Base-by-base conservation (phyloP, 2,888 invertebrate genomes). In the Oxystoma pomonae region DNA sequence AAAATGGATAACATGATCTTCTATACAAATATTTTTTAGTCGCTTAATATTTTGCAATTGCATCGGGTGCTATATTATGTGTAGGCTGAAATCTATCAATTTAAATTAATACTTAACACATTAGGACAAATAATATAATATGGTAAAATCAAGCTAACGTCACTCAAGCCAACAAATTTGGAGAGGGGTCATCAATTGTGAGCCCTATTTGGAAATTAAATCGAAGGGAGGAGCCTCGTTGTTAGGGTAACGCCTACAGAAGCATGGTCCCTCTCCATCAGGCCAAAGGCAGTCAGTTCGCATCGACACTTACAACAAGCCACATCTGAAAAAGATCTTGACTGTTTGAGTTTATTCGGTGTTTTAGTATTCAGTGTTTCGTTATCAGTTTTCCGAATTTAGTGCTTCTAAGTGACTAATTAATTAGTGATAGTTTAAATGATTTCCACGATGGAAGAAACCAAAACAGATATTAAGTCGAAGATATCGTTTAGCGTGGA, bases 401-500 rank as follows among this genome's bases (percentile, higher is more conserved):
- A 35, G 35, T 35, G 35, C 35, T 7, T 35, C n/a, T n/a, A 7
- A 35, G 35, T 35, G 35, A 35, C 35, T 35, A 35, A 35, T 58
- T 56, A 59, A 58, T 61, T 58, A 35, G 35, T 51, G 16, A 35
- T 35, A 35, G 18, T 61, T 55, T 56, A 58, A 53, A 70, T 72
- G 73, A 68, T 68, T 69, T 70, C 70, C 64, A 72, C 66, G 56
- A 79, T 79, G 78, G 77, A 78, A 69, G 77, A 78, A 63, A 74
- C 78, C 22, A 78, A 78, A 69, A 76, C 76, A 49, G 75, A 75
- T 62, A 76, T 84, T 73, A 87, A 86, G 75, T 83, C 87, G 70
- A 87, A 89, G 72, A 89, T 90, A 75, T 89, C 89, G 66, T 90
- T 90, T 78, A 90, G 89, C 80, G 89, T 90, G 57, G 90, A 90